These are phyloP conservation scores for Dendrocincla tyrannina DNA, from an alignment of 2,797 vertebrate genomes.

Conservation along the genomic window DNA sequence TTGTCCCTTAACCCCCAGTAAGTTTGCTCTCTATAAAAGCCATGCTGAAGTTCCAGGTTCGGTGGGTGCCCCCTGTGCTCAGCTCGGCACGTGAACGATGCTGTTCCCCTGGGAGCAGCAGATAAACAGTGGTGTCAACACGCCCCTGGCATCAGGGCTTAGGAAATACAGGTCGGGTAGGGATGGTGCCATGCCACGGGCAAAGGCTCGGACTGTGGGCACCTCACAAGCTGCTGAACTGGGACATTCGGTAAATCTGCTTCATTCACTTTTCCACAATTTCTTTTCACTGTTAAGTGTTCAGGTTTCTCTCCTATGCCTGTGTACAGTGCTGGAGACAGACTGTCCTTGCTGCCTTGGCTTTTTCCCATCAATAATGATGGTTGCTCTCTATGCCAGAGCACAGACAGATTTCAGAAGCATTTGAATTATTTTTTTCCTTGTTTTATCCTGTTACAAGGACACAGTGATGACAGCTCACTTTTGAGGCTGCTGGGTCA, in stretches of 20 bases:
- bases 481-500: not conserved
- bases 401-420: not conserved
- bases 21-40: not conserved
- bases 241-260: not conserved
- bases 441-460: not conserved
- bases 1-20: fast-evolving
- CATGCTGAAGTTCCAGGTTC: not conserved
- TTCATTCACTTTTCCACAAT: not conserved
- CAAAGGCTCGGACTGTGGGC: too few relatives aligned
- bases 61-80: not conserved
- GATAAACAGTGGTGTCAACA: too few relatives aligned
- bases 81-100: fast-evolving
- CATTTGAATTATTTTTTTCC: not conserved
- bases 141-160: not conserved
- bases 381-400: not conserved
- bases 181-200: not conserved
- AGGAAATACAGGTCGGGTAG: not conserved
- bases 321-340: not conserved
- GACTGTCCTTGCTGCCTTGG: not conserved
- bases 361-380: not conserved
- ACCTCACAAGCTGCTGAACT: not conserved
- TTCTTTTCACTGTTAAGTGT: not conserved
- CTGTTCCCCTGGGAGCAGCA: not conserved
- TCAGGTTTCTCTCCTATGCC: not conserved
- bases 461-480: not conserved